Evolutionary conservation across 2,113 vertebrate species (phyloP), one percentile per base, ranked within the genome.

Genomic region (Etheostoma cragini): DNA sequence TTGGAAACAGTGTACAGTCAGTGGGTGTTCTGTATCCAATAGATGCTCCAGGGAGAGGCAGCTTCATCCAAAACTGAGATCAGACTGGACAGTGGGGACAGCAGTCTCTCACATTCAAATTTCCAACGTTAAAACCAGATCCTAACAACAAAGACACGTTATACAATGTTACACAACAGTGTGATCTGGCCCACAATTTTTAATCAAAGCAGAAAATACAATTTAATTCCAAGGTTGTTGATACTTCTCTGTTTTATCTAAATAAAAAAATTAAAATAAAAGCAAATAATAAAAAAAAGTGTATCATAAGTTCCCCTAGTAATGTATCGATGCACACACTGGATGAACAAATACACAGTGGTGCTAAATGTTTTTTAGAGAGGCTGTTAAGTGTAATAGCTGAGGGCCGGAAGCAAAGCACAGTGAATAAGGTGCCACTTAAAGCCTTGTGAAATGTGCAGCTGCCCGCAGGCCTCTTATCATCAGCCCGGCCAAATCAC

Each of bases 51-150:
- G 72, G 65, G 81, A 83, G 50, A 75, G 56, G 38, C 0, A 3
- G 61, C 26, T 46, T 72, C 35, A 26, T 86, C 82, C 76, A 84
- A 79, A 79, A 81, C 65, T 30, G 56, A 80, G 76, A 83, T 86
- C 66, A 80, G 71, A 81, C 67, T 75, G 81, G 81, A 77, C 66
- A 61, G 45, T 77, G 74, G 42, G 66, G 47, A 76, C 45, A 63
- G 57, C 83, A 70, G 74, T 84, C 57, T 73, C 79, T 78, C 80
- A 78, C 46, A 82, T 80, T 80, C 24, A 76, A 78, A 47, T 69
- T 50, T 57, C 4, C 38, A 72, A 47, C 66, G 78, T 65, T 54
- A 65, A 72, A 67, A 78, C 3, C 24, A 35, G 72, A 82, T 42
- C 8, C 30, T 21, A 50, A 64, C 57, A 71, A 70, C 78, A 83